These are phyloP conservation scores for Saiga tatarica DNA, from an alignment of 2,113 vertebrate genomes.

Conservation along the genomic window DNA sequence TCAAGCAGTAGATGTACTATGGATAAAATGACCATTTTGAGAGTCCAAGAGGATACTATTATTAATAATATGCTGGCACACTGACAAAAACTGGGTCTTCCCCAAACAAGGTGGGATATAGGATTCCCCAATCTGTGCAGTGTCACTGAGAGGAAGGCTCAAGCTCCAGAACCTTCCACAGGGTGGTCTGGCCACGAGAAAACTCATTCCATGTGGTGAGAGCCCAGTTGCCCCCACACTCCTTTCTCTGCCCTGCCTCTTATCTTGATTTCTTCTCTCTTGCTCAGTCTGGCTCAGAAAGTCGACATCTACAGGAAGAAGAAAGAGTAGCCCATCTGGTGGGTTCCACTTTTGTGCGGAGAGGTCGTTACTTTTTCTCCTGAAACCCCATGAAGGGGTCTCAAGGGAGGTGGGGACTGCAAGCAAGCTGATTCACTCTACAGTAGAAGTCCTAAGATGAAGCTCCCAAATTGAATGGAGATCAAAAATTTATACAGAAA, in stretches of 20 bases:
- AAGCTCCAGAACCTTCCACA: not conserved
- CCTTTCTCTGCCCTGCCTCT: not conserved
- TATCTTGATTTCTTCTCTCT: not conserved
- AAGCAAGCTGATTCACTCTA: not conserved
- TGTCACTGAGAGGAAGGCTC: not conserved
- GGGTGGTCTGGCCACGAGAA: not conserved
- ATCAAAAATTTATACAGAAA: not conserved
- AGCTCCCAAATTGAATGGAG: not conserved
- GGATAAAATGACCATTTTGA: not conserved
- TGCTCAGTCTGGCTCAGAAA: not conserved
- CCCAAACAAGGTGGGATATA: no score
- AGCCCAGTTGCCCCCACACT: not conserved
- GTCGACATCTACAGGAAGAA: not conserved
- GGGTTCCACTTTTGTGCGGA: not conserved
- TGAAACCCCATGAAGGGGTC: not conserved
- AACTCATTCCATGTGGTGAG: not conserved
- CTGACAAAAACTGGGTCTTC: not conserved
- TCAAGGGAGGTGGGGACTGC: accelerated
- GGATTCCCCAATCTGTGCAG: not conserved
- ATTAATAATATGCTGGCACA: not conserved
- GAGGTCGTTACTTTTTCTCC: not conserved
- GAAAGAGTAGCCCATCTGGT: not conserved
- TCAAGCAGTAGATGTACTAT: not conserved
- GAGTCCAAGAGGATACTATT: not conserved
- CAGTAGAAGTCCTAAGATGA: not conserved